Evolutionary conservation across 2,113 vertebrate genomes (phyloP).

Genomic region (Dromiciops gliroides): DNA sequence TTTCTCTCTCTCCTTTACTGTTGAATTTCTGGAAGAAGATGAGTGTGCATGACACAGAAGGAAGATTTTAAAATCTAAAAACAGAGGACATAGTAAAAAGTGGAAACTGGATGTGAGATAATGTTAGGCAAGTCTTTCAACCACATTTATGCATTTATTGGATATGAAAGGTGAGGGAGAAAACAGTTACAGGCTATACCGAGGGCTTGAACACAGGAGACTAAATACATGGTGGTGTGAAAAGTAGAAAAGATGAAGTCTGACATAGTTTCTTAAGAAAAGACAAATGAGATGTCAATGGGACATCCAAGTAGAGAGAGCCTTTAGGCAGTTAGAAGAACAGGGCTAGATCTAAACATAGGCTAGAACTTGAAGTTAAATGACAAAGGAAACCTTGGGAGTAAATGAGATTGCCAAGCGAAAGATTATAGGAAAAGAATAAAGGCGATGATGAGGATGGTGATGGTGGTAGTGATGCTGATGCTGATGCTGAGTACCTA

Average conservation of each 20-base stretch:
- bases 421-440: background rate
- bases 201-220: background rate
- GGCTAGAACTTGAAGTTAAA: background rate
- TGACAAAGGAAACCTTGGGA: background rate
- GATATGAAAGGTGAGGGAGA: background rate
- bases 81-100: background rate
- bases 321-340: background rate
- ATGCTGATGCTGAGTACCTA: background rate
- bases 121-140: background rate
- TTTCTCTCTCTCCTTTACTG: background rate
- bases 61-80: too few species aligned
- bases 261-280: background rate
- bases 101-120: background rate
- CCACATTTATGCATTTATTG: background rate
- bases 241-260: background rate
- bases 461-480: background rate
- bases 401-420: background rate
- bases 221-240: background rate
- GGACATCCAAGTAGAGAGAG: background rate
- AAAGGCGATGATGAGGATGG: background rate
- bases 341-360: background rate
- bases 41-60: background rate
- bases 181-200: background rate
- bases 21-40: background rate
- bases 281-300: background rate